phyloP scores from a whole-genome alignment of 1,140 invertebrate species.

The Trachelipus rathkii region DNA sequence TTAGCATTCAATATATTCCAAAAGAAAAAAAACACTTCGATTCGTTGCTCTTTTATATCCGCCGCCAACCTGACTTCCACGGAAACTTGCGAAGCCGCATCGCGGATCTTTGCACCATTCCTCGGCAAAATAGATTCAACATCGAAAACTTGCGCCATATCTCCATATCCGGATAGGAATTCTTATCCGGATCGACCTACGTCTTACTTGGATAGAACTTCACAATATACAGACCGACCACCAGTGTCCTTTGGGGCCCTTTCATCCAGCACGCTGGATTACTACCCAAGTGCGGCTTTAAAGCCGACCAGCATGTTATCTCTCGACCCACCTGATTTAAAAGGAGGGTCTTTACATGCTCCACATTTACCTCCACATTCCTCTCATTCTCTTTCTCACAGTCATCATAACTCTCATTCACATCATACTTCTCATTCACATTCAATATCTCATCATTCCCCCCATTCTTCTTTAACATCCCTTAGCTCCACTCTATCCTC shows the following conservation, averaged over 20 bases:
- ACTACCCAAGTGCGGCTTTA: slow-evolving; percentile 39
- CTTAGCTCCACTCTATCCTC: slow-evolving; percentile 43
- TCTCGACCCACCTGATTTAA: slow-evolving; percentile 43
- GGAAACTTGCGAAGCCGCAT: slow-evolving; percentile 7
- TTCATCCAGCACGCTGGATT: slow-evolving; percentile 45
- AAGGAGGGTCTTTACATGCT: slow-evolving; percentile 39
- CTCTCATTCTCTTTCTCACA: slow-evolving; percentile 41
- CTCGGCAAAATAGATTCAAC: slow-evolving; percentile 6
- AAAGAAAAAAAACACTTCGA: background rate
- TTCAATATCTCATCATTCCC: slow-evolving; percentile 39
- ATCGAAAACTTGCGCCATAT: background rate
- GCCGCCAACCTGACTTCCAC: slow-evolving; percentile 6
- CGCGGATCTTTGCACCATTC: slow-evolving; percentile 8
- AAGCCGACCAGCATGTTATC: slow-evolving; percentile 43
- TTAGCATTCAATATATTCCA: background rate
- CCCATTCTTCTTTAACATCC: slow-evolving; percentile 39
- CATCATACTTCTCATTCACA: slow-evolving; percentile 46
- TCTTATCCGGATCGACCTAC: background rate
- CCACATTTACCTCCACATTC: slow-evolving; percentile 44
- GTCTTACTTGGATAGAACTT: background rate
- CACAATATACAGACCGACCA: slow-evolving; percentile 39
- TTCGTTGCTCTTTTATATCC: background rate
- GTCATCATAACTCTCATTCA: slow-evolving; percentile 39
- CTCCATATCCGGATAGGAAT: slow-evolving; percentile 4
- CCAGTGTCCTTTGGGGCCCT: slow-evolving; percentile 40